Evolutionary conservation across 2,113 vertebrate genomes (phyloP).

Genomic region (Oenanthe oenanthe): DNA sequence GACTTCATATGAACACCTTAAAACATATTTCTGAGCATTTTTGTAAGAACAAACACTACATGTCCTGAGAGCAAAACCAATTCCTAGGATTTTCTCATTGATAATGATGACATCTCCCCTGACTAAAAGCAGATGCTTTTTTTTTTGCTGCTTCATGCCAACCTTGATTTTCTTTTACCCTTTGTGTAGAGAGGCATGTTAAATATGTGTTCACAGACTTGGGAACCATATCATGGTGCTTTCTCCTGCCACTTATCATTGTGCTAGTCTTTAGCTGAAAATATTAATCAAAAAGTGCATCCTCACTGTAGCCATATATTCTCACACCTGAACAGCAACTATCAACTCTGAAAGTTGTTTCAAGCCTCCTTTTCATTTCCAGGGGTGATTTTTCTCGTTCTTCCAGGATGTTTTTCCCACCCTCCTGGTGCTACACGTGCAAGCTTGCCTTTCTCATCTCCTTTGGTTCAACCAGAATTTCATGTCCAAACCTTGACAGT

Average conservation of each 20-base stretch:
- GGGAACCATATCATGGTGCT: background rate
- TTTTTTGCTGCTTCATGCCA: background rate
- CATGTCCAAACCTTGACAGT: background rate
- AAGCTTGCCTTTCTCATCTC: background rate
- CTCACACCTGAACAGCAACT: background rate
- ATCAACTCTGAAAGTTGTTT: background rate
- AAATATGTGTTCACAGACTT: background rate
- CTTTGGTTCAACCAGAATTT: background rate
- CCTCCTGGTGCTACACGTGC: accelerated
- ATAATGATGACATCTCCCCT: background rate
- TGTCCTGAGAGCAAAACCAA: background rate
- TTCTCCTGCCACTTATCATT: background rate
- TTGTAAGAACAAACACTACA: background rate
- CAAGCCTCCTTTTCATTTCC: background rate
- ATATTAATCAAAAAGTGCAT: background rate
- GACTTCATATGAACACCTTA: background rate
- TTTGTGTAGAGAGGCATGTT: accelerated
- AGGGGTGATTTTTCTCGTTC: background rate
- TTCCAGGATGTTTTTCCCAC: background rate
- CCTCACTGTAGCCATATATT: background rate
- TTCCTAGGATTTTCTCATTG: background rate
- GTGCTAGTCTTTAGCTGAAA: background rate
- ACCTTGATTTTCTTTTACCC: background rate
- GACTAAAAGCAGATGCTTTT: background rate
- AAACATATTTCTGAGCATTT: background rate